Base-by-base conservation (phyloP, 1,140 invertebrate genomes). In the Heliconius himera region DNA sequence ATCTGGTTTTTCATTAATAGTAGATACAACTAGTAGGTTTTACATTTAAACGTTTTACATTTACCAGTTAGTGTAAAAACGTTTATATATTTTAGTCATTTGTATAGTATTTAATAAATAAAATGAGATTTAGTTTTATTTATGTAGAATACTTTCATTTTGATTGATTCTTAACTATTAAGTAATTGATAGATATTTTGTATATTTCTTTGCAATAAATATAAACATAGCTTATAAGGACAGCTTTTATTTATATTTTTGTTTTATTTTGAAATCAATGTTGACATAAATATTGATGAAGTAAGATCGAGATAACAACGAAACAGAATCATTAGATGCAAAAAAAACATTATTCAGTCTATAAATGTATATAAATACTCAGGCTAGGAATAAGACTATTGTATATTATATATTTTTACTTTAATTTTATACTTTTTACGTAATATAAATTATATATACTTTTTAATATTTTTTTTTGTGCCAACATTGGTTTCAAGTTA, bases 81-180 rank as follows among this genome's bases (percentile, higher is more conserved):
- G 13, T 29, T 29, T 26, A 66, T 29, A 66, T 22, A 22, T 56
- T 16, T 66, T 66, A 66, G 60, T 66, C 60, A 66, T 1, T 66
- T 66, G 60, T 66, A 66, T 66, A 66, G 60, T 66, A 66, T 66
- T 66, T 66, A 66, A 66, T 66, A 66, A 66, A 66, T 66, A 66
- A 60, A 60, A 60, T 60, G 54, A 22, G 6, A 22, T n/a, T 60
- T 60, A 60, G 54, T 60, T 60, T 8, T 60, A 60, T 60, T 60
- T 60, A 22, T n/a, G 22, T 9, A 60, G 20, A 9, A 8, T 56
- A n/a, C 3, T 56, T 56, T 56, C 8, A 60, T 60, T 60, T 60
- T n/a, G 9, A 60, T 22, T 60, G 8, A 60, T 60, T 60, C 8
- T 22, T 9, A 2, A 22, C 1, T 22, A 22, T 60, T 60, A 22